phyloP scores from a whole-genome alignment of 2,113 vertebrate species.

The Cephalopterus ornatus region DNA sequence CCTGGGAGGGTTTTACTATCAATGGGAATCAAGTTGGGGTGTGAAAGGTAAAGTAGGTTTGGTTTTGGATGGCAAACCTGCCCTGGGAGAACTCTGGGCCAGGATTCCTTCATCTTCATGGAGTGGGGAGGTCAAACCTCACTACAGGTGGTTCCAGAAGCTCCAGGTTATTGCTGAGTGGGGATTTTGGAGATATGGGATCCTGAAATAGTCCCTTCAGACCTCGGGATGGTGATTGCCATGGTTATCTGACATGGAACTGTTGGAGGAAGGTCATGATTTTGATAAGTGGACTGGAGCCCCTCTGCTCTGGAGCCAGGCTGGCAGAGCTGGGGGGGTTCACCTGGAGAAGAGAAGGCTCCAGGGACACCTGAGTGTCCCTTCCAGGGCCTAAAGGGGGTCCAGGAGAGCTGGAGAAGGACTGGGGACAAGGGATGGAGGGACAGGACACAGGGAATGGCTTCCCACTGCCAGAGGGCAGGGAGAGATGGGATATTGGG shows the following conservation, averaged over 20 bases:
- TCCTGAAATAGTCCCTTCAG: background rate
- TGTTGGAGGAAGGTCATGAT: no score
- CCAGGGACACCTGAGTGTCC: no score
- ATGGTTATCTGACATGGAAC: accelerated
- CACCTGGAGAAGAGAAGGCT: no score
- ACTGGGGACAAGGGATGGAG: no score
- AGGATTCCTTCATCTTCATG: background rate
- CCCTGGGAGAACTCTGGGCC: background rate
- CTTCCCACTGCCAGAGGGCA: no score
- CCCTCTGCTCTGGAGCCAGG: no score
- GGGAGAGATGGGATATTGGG: no score
- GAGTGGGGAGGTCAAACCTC: background rate
- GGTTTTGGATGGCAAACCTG: background rate
- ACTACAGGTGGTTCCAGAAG: background rate
- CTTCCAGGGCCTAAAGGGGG: no score
- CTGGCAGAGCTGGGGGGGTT: no score
- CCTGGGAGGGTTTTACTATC: background rate
- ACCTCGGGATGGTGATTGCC: accelerated
- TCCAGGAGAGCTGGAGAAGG: no score
- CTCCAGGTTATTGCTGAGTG: background rate
- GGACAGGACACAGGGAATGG: no score
- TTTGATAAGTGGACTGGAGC: no score
- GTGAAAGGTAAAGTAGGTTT: background rate
- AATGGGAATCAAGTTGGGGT: background rate
- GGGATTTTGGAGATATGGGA: background rate